Base-by-base conservation (phyloP, 1,140 invertebrate genomes). In the Tetragnatha versicolor region DNA sequence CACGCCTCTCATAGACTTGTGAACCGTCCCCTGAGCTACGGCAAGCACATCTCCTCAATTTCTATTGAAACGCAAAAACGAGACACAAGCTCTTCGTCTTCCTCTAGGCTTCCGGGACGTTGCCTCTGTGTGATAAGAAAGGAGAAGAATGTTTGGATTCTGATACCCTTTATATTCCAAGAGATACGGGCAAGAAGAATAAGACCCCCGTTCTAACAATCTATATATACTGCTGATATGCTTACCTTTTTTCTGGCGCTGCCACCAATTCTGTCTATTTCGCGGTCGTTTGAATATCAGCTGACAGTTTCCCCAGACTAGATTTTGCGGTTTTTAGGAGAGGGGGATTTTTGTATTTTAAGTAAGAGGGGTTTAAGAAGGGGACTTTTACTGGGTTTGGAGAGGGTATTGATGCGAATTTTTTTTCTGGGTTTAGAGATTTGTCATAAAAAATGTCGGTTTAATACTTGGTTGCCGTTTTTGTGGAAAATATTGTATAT, bases 1-100 rank as follows among this genome's bases (percentile, higher is more conserved):
- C n/a, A n/a, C n/a, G n/a, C n/a, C n/a, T n/a, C n/a, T n/a, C n/a
- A n/a, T n/a, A n/a, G n/a, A n/a, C n/a, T n/a, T n/a, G n/a, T n/a
- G n/a, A n/a, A n/a, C n/a, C 14, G 29, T 7, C 69, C 69, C 68
- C n/a, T 14, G 49, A 4, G 49, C 14, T 58, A 58, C 14, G 1
- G 12, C n/a, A 4, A 20, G 25, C 22, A 10, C 51, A 20, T 10
- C 47, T 31, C 53, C 66, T 53, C n/a, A 33, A 14, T 69, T 29
- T 58, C 69, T 73, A 73, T 73, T 73, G 69, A 73, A 55, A 73
- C 51, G 45, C 37, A 53, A 60, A 73, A 73, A 73, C 60, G 69
- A 73, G 69, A 60, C 51, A 27, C 69, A 73, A 60, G 31, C 69
- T 35, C 22, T 47, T 60, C 60, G 47, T 73, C 42, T 73, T 47